A percentile compares a stretch with the other conserved stretches of the same genome.
phyloP scores from a whole-genome alignment of 2,797 vertebrate species.

The Holocentrus rufus region DNA sequence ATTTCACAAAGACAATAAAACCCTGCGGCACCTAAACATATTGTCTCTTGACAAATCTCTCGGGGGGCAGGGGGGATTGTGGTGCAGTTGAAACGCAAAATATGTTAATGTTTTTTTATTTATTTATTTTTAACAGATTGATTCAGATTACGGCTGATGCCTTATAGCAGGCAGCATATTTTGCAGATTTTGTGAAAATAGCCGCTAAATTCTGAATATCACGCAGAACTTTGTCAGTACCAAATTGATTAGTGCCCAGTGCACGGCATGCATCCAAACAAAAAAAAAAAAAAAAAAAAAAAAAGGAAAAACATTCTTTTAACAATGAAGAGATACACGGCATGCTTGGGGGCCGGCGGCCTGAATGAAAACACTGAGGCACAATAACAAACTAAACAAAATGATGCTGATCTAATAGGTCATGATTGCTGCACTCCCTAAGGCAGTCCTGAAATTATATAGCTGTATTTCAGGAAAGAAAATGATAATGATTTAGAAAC shows the following conservation, averaged over 20 bases:
- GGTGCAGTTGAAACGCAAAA: constrained; percentile 53
- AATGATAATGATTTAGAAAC: constrained; percentile 20
- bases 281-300: no score
- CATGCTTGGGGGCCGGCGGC: constrained; percentile 33
- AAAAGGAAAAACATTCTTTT: constrained; percentile 13
- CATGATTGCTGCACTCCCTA: constrained; percentile 28
- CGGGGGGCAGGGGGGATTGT: constrained; percentile 56
- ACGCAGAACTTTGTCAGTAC: constrained; percentile 20
- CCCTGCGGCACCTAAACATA: constrained; percentile 71
- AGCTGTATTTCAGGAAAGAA: constrained; percentile 32
- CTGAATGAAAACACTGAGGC: constrained; percentile 48
- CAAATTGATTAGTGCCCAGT: constrained; percentile 1
- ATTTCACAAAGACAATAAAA: constrained; percentile 74
- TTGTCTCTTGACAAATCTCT: constrained; percentile 71
- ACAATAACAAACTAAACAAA: constrained; percentile 59
- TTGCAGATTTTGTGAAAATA: not conserved
- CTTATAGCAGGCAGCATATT: constrained; percentile 25
- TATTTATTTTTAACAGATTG: no score
- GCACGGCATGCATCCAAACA: constrained; percentile 9
- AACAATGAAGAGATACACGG: constrained; percentile 36
- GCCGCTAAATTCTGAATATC: constrained; percentile 25
- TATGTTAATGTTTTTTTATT: no score
- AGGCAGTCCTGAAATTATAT: constrained; percentile 33
- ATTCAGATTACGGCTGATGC: constrained; percentile 40
- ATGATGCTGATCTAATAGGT: constrained; percentile 43